Percentiles rank a stretch among this genome's conserved stretches.
These are phyloP conservation scores for Zaprionus lineosus DNA, from an alignment of 2,888 invertebrate species.

Conservation along the genomic window DNA sequence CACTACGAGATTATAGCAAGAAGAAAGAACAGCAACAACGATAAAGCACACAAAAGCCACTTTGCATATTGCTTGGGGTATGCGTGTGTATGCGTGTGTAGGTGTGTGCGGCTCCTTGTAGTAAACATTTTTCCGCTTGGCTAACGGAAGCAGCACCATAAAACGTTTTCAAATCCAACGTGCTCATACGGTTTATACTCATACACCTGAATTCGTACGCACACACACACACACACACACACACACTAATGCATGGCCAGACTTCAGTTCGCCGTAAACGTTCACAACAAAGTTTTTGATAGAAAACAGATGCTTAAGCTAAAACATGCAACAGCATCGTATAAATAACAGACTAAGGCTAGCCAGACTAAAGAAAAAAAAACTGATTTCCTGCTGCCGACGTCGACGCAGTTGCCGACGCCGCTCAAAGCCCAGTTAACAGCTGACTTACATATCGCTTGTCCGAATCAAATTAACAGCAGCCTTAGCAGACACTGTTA, in stretches of 20 bases:
- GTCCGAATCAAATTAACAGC: no score
- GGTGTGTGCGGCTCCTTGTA: conserved; percentile 37
- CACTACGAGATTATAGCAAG: conserved; percentile 24
- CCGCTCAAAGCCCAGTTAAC: background rate
- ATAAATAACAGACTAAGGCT: conserved; percentile 71
- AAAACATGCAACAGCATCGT: conserved; percentile 67
- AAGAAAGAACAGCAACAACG: conserved; percentile 3
- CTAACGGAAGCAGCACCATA: conserved; percentile 67
- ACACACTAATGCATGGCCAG: conserved; percentile 9
- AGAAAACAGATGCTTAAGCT: conserved; percentile 67
- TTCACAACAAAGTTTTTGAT: conserved; percentile 64
- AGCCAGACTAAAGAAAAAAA: conserved; percentile 58
- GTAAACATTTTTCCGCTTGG: conserved; percentile 69
- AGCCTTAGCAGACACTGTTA: conserved; percentile 47
- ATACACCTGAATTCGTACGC: conserved; percentile 21
- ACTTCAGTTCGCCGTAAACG: conserved; percentile 37
- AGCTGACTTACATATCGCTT: conserved; percentile 6
- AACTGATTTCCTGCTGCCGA: conserved; percentile 20
- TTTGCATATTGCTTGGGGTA: conserved; percentile 48
- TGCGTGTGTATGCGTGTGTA: background rate
- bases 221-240: conserved; percentile 17
- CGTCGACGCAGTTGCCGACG: background rate
- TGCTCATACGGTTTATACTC: conserved; percentile 20
- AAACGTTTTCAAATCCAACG: conserved; percentile 54
- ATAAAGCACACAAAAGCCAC: conserved; percentile 46